Percentiles rank a stretch among this genome's conserved stretches.
Evolutionary conservation across 2,888 invertebrate genomes (phyloP).

Genomic region (Torymus tubicola): DNA sequence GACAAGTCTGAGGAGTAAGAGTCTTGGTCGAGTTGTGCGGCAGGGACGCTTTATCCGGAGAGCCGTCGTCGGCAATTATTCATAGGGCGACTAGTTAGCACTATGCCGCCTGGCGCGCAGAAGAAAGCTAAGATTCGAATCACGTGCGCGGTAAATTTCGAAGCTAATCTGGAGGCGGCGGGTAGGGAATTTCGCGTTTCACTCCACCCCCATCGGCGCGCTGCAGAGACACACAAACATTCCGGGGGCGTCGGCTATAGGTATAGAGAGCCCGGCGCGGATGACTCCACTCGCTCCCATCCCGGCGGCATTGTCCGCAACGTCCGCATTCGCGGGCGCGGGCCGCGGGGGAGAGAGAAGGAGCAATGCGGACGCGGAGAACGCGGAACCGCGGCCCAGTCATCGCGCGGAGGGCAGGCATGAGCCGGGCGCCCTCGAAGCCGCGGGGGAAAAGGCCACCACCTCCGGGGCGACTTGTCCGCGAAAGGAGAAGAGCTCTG

Average conservation of each 20-base stretch:
- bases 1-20: too few species aligned
- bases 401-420: slow-evolving; percentile 1
- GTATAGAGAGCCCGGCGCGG: background rate
- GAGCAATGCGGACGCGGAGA: slow-evolving; percentile 49
- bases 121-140: slow-evolving; percentile 20
- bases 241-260: too few species aligned
- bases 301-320: slow-evolving; percentile 32
- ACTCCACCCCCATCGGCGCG: background rate
- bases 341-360: slow-evolving; percentile 19
- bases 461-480: slow-evolving; percentile 24
- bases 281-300: background rate
- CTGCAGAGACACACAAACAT: background rate
- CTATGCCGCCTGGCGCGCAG: too few species aligned
- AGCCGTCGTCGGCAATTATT: too few species aligned
- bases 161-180: slow-evolving; percentile 21
- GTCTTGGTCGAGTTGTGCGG: too few species aligned
- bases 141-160: slow-evolving; percentile 27
- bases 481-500: slow-evolving; percentile 57
- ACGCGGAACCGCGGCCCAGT: slow-evolving; percentile 27
- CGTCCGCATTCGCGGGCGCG: slow-evolving; percentile 27
- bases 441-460: background rate
- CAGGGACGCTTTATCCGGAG: too few species aligned
- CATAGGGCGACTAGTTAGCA: background rate
- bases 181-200: background rate
- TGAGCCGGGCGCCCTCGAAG: too few species aligned